Percentiles rank a stretch among this genome's conserved stretches.
Evolutionary conservation across 2,113 vertebrate species (phyloP).

Genomic region (Brachypteracias leptosomus): DNA sequence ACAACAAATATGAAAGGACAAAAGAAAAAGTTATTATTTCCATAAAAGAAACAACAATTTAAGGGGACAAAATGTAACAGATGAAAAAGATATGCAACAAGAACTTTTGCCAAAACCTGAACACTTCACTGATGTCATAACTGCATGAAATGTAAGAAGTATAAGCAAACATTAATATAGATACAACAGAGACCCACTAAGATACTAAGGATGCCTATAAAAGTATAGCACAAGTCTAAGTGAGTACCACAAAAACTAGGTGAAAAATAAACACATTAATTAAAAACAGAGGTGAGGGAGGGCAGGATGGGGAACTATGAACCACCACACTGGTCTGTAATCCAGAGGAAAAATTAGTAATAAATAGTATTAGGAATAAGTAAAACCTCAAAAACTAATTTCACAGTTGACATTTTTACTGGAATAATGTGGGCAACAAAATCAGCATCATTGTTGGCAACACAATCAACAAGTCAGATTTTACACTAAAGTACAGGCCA

Average conservation of each 20-base stretch:
- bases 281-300: background rate
- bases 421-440: background rate
- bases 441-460: background rate
- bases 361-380: background rate
- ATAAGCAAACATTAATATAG: background rate
- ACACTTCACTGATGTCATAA: background rate
- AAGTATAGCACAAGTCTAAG: background rate
- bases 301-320: no score
- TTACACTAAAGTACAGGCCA: background rate
- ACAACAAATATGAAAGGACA: background rate
- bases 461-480: background rate
- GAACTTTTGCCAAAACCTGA: background rate
- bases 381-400: background rate
- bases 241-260: background rate
- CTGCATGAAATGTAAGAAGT: background rate
- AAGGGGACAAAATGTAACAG: background rate
- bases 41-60: background rate
- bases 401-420: background rate
- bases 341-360: background rate
- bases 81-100: background rate
- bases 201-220: background rate
- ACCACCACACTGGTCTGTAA: background rate
- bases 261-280: background rate
- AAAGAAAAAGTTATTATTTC: background rate
- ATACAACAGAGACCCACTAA: background rate